Percentiles rank a stretch among this genome's conserved stretches.
Conservation (phyloP, 1,140 invertebrate species). For the Microplitis mediator region DNA sequence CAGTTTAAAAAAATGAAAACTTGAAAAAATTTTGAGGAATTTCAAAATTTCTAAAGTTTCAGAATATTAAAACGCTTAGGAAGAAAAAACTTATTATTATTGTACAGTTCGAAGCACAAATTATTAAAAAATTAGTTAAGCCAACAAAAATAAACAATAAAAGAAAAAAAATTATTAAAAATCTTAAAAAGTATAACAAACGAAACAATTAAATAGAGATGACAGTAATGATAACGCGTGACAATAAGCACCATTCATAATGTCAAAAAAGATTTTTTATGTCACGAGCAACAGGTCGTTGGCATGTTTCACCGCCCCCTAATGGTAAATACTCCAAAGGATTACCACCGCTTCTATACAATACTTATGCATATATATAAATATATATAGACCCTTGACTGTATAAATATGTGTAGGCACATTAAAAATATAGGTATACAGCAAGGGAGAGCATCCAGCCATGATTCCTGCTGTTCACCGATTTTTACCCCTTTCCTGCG, state of each 20-base stretch:
- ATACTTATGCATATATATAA: neutral
- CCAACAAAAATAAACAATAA: too few species aligned
- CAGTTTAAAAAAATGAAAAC: too few species aligned
- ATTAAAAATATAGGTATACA: constrained; percentile 40
- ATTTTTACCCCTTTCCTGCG: constrained; percentile 56
- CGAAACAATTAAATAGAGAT: neutral
- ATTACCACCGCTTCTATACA: constrained; percentile 23
- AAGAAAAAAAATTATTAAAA: too few species aligned
- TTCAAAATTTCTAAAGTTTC: too few species aligned
- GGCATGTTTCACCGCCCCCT: constrained; percentile 36
- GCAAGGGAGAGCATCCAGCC: constrained; percentile 58
- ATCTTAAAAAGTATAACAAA: too few species aligned
- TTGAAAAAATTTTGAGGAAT: too few species aligned
- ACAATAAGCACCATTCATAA: constrained; percentile 3
- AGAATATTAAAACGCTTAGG: too few species aligned
- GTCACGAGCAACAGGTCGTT: constrained; percentile 45
- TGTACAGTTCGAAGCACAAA: too few species aligned
- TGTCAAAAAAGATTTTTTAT: constrained; percentile 13
- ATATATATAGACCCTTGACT: neutral
- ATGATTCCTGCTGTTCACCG: constrained; percentile 55
- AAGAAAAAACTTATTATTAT: too few species aligned
- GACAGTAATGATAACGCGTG: neutral
- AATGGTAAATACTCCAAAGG: constrained; percentile 7
- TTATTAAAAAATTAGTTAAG: too few species aligned
- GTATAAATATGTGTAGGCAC: constrained; percentile 45